phyloP scores from a whole-genome alignment of 1,140 invertebrate genomes.

The Steinernema khuongi region DNA sequence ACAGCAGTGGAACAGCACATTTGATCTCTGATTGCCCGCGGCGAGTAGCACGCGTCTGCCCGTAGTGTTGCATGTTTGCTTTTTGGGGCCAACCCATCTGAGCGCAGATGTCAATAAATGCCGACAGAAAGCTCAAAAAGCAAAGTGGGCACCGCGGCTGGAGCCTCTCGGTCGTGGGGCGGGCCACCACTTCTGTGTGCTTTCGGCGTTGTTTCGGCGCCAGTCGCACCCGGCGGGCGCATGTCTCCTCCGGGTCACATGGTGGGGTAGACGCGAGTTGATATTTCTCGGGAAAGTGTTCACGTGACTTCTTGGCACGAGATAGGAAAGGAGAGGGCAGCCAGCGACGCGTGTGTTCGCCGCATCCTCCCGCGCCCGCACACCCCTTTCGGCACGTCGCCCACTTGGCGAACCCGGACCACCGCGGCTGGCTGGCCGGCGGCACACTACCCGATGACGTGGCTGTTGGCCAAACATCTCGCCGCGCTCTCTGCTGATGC shows the following conservation, averaged over 20 bases:
- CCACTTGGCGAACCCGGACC: constrained; percentile 6
- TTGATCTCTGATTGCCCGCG: constrained; percentile 2
- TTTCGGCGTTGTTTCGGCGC: background rate
- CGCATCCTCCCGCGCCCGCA: constrained; percentile 5
- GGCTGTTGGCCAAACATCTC: constrained; percentile 12
- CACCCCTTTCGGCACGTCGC: background rate
- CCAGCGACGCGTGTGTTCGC: background rate
- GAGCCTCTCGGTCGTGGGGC: background rate
- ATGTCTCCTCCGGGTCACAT: background rate
- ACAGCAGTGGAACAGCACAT: background rate
- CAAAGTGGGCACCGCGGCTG: background rate
- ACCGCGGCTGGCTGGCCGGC: background rate
- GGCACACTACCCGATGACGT: constrained; percentile 5
- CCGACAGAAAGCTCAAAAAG: constrained; percentile 8
- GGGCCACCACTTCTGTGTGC: background rate
- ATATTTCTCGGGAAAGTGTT: constrained; percentile 13
- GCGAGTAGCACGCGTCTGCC: background rate
- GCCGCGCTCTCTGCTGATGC: background rate
- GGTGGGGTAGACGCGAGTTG: background rate
- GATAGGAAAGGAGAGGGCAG: background rate
- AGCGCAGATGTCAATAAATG: background rate
- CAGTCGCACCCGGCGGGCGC: background rate
- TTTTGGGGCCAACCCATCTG: background rate
- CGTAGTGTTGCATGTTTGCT: constrained; percentile 10
- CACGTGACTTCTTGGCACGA: constrained; percentile 3